A percentile compares a stretch with the other conserved stretches of the same genome.
Conservation (phyloP, 2,888 invertebrate genomes). For the Quadroppia sp. region DNA sequence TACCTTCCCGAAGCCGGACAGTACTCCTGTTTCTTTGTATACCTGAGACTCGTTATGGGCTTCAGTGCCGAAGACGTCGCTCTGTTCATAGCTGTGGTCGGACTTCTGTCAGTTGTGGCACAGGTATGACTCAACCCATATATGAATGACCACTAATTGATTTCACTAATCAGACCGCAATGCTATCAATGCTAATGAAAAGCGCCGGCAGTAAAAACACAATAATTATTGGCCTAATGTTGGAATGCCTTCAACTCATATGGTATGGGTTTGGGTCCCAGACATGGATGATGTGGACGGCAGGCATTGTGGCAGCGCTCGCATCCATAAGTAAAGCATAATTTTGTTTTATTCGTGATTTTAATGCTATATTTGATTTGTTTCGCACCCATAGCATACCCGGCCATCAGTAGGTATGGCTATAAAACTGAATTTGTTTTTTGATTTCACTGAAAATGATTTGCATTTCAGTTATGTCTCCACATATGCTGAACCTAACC, state of each 20-base stretch:
- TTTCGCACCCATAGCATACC: constrained; percentile 60
- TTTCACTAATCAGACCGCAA: constrained; percentile 53
- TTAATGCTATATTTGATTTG: background rate
- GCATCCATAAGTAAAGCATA: constrained; percentile 73
- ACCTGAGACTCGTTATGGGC: constrained; percentile 93
- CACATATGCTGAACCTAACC: constrained; percentile 93
- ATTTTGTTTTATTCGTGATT: background rate
- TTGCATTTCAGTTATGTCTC: constrained; percentile 99
- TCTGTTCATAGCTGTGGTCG: constrained; percentile 93
- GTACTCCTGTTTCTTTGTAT: constrained; percentile 99
- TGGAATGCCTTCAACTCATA: constrained; percentile 93
- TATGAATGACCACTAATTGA: constrained; percentile 39
- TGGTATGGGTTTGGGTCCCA: constrained; percentile 97
- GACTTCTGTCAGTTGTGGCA: constrained; percentile 89
- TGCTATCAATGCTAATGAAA: constrained; percentile 70
- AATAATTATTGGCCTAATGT: constrained; percentile 90
- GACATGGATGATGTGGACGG: constrained; percentile 99
- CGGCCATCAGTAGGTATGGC: constrained; percentile 96
- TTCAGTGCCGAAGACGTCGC: constrained; percentile 93
- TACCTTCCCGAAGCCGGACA: constrained; percentile 96
- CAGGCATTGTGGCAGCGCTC: constrained; percentile 90
- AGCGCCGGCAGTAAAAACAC: constrained; percentile 91
- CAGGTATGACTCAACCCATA: constrained; percentile 62
- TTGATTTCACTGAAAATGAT: no score
- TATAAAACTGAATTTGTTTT: no score